These are phyloP conservation scores for Echinometra lucunter DNA, from an alignment of 53 echinoderm and acorn worm genomes.

Conservation along the genomic window DNA sequence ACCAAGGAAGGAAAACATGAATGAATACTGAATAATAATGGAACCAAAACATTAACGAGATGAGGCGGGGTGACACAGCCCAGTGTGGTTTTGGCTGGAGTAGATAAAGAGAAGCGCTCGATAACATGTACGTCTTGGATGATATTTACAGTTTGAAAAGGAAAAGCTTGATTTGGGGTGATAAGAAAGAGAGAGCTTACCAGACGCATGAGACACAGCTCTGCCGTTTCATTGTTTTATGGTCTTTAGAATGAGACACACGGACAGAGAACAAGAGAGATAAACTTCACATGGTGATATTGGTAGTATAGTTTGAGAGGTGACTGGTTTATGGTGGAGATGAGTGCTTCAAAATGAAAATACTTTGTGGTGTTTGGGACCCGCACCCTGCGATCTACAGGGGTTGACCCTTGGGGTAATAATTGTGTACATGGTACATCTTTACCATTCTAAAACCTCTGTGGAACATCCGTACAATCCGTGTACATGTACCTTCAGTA, in stretches of 20 bases:
- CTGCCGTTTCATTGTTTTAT: conserved; percentile 60
- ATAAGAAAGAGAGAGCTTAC: conserved; percentile 42
- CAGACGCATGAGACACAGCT: conserved; percentile 41
- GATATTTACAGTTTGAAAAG: conserved; percentile 3
- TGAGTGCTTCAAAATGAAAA: neutral
- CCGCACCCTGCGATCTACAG: neutral
- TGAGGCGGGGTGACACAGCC: conserved; percentile 53
- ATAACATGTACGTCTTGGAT: neutral
- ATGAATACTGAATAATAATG: neutral
- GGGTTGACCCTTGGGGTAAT: too few relatives aligned
- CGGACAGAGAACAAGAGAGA: conserved; percentile 29
- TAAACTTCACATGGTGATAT: conserved; percentile 23
- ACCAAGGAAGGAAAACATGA: neutral
- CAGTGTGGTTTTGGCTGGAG: conserved; percentile 8
- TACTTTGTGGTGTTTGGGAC: neutral
- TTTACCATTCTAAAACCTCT: neutral
- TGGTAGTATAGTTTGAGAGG: neutral
- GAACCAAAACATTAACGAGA: neutral
- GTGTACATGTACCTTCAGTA: neutral
- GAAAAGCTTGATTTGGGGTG: conserved; percentile 25
- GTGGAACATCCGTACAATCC: neutral
- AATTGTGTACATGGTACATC: too few relatives aligned
- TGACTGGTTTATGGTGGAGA: neutral
- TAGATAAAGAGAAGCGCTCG: conserved; percentile 30
- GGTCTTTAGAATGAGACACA: conserved; percentile 50